These are phyloP conservation scores for Epinotia nisella DNA, from an alignment of 2,888 invertebrate species.

Conservation along the genomic window DNA sequence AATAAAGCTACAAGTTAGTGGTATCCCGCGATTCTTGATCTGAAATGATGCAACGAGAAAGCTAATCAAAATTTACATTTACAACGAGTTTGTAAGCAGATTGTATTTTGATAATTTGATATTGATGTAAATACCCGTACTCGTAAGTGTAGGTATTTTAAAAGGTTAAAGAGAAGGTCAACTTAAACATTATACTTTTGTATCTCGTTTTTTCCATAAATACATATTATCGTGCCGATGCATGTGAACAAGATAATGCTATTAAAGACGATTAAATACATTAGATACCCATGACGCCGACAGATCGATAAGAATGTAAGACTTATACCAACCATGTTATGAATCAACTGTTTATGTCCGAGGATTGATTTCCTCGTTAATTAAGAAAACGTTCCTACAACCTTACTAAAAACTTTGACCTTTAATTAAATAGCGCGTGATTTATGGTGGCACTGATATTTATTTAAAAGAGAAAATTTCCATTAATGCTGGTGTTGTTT, in stretches of 20 bases:
- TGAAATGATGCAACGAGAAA: too few species aligned
- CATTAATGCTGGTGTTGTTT: conserved; percentile 21
- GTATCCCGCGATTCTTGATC: too few species aligned
- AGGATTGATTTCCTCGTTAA: conserved; percentile 33
- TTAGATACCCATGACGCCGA: conserved; percentile 12
- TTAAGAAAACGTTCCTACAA: conserved; percentile 23
- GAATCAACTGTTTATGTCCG: conserved; percentile 15
- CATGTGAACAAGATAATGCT: conserved; percentile 29
- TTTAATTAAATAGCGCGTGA: conserved; percentile 39
- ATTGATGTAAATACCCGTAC: conserved; percentile 1
- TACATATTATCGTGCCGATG: conserved; percentile 10
- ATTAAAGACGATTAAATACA: conserved; percentile 31
- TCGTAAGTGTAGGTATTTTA: conserved; percentile 6
- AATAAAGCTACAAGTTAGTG: too few species aligned
- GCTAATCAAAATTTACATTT: not conserved
- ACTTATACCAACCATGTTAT: conserved; percentile 1
- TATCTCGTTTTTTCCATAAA: conserved; percentile 10
- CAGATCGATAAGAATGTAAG: conserved; percentile 22
- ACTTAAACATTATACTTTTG: not conserved
- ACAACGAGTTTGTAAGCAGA: too few species aligned
- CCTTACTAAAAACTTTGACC: conserved; percentile 40
- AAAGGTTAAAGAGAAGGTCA: conserved; percentile 15
- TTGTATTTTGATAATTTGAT: conserved; percentile 10
- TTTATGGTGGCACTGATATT: conserved; percentile 38
- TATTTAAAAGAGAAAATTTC: conserved; percentile 28